Evolutionary conservation across 1,140 invertebrate genomes (phyloP), one percentile per base, ranked within the genome.

Genomic region (Amyelois transitella): DNA sequence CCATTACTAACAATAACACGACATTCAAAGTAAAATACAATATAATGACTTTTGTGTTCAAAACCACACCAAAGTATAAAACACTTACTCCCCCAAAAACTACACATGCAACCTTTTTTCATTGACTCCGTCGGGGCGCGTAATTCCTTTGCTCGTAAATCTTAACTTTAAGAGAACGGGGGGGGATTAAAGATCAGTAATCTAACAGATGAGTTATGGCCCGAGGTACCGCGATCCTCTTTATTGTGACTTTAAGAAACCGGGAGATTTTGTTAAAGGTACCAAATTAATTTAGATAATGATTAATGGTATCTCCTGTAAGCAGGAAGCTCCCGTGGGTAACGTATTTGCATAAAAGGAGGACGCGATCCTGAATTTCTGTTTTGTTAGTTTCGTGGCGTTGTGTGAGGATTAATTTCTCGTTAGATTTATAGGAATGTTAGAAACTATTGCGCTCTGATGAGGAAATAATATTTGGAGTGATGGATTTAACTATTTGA

Each of bases 111-210:
- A 81, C 79, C 70, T 82, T 85, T 81, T 82, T 82, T 81, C 79
- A 85, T 82, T 70, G 77, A 74, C 65, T 81, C 51, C 43, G 1
- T 78, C 84, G 85, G 73, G 72, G 90, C 88, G 89, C 90, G 90
- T 91, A 92, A 91, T 91, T 89, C 90, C 90, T 86, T 77, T 64
- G 79, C 82, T 89, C 90, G 89, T 92, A 92, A 92, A 92, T 92
- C 91, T 92, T 91, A 92, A 91, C 90, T 92, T 92, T 91, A 91
- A 91, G 90, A 88, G 89, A 89, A 86, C 82, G 81, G 84, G 89
- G 89, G 90, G 89, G 91, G 91, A 92, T 92, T 92, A 92, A 92
- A 92, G 91, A 92, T 92, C 91, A 92, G 91, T 92, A 91, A 92
- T 92, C 91, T 92, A 91, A 91, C 87, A 84, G 89, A 91, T 91